Evolutionary conservation across 2,888 invertebrate species (phyloP), one percentile per base, ranked within the genome.

Genomic region (Drosophila nr. perissopoda): DNA sequence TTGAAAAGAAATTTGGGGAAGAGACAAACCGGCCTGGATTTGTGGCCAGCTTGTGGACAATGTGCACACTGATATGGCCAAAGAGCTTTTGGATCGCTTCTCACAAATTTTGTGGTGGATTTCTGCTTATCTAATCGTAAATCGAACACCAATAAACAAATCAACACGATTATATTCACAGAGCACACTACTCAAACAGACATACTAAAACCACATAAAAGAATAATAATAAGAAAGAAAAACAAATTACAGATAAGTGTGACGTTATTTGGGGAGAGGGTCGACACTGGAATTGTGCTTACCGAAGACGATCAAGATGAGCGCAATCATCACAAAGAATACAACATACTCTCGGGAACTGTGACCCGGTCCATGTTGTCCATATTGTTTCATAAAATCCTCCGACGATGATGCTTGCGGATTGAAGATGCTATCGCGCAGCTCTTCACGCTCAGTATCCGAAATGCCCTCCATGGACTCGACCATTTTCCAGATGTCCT

Each of bases 371-470:
- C 33, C 33, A 33, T 33, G 11, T 4, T 70, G 76, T 64, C 83
- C 86, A 52, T 83, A 82, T 27, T 82, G 79, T 33, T 69, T 77
- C 74, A 85, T 70, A n/a, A 88, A 89, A 59, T 92, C 89, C 34
- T 92, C 82, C 91, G 92, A 0, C 92, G 94, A 57, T 11, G 86
- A 73, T 4, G 93, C 92, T 52, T 94, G 93, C 0, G 94, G 92
- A 75, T 92, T 94, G 1, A 93, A 91, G 56, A 96, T 85, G 89
- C 94, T 93, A 2, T 93, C 93, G 64, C 93, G 94, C 27, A 96
- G 82, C 61, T 93, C 94, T n/a, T 94, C 94, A 75, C 94, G 95
- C 60, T 95, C 94, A 29, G 95, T 95, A 7, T 96, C 96, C 58
- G 94, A 93, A 3, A 96, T 88, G 3, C 94, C 95, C 0, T 92